phyloP scores from a whole-genome alignment of 2,797 vertebrate species.

The Hydrophis major region DNA sequence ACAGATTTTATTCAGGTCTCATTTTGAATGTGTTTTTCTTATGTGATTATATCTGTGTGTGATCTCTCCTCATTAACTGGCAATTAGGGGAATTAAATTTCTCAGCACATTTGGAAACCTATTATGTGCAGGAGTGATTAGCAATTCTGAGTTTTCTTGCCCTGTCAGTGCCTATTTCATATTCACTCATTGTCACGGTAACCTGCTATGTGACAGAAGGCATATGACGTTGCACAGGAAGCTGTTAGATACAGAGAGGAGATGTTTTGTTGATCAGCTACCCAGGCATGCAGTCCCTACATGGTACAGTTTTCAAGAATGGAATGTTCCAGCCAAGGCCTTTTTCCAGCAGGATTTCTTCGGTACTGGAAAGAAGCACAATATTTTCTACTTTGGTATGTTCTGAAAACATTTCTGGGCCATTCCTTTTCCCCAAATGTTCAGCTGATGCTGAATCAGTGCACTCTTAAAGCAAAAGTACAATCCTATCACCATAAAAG shows the following conservation, averaged over 20 bases:
- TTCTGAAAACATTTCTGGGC: background rate
- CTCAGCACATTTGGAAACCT: constrained; percentile 25
- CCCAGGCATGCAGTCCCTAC: rapidly evolving
- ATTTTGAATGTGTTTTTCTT: background rate
- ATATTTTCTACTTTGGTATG: background rate
- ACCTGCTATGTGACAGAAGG: constrained; percentile 23
- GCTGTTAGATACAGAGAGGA: background rate
- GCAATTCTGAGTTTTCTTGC: background rate
- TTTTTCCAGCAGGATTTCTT: background rate
- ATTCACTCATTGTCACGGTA: background rate
- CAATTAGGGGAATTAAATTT: constrained; percentile 18
- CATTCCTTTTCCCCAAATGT: background rate
- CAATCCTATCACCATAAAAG: background rate
- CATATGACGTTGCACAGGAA: background rate
- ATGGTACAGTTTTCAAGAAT: constrained; percentile 4
- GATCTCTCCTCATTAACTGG: background rate
- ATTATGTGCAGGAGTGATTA: background rate
- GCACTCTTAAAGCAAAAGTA: background rate
- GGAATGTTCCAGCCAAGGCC: background rate
- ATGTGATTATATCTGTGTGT: background rate
- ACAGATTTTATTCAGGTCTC: background rate
- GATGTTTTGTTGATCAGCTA: background rate
- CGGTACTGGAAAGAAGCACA: rapidly evolving
- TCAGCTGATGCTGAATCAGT: background rate
- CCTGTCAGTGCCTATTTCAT: background rate